A percentile compares a stretch with the other conserved stretches of the same genome.
These are phyloP conservation scores for Phyto melanocephala DNA, from an alignment of 2,888 invertebrate species.

Conservation along the genomic window DNA sequence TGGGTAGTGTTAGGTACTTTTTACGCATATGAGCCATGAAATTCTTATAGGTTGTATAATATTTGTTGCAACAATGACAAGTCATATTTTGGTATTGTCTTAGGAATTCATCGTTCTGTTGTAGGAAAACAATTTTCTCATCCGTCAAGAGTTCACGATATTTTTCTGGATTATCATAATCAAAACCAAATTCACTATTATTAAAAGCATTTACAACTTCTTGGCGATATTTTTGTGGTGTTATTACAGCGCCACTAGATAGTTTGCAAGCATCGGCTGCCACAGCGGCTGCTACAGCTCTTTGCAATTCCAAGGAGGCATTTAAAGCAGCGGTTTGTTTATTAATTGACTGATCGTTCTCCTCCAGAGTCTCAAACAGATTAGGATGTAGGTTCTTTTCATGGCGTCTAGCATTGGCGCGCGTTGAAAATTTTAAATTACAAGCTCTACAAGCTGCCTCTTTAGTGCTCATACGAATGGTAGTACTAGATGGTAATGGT, in stretches of 20 bases:
- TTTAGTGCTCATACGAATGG: slow-evolving; percentile 69
- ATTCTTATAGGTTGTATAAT: slow-evolving; percentile 77
- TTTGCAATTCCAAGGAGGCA: slow-evolving; percentile 74
- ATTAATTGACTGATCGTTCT: slow-evolving; percentile 72
- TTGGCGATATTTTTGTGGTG: slow-evolving; percentile 73
- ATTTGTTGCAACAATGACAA: slow-evolving; percentile 78
- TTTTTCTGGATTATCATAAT: slow-evolving; percentile 78
- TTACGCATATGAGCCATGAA: slow-evolving; percentile 79
- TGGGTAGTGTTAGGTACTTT: slow-evolving; percentile 76
- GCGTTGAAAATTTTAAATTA: slow-evolving; percentile 78
- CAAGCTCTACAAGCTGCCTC: slow-evolving; percentile 78
- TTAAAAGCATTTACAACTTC: slow-evolving; percentile 74
- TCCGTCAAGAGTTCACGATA: slow-evolving; percentile 76
- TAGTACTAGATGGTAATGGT: slow-evolving; percentile 63
- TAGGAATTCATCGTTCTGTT: slow-evolving; percentile 77
- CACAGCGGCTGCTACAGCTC: slow-evolving; percentile 71
- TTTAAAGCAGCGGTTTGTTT: slow-evolving; percentile 74
- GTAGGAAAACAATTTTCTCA: slow-evolving; percentile 77
- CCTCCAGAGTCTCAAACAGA: slow-evolving; percentile 72
- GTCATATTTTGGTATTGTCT: slow-evolving; percentile 79
- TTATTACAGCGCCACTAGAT: slow-evolving; percentile 70
- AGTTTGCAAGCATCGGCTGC: slow-evolving; percentile 71
- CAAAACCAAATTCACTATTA: slow-evolving; percentile 74
- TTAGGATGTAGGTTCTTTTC: slow-evolving; percentile 79
- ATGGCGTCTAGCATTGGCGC: slow-evolving; percentile 78